A percentile compares a stretch with the other conserved stretches of the same genome.
These are phyloP conservation scores for Takifugu ocellatus DNA, from an alignment of 2,797 vertebrate genomes.

Conservation along the genomic window DNA sequence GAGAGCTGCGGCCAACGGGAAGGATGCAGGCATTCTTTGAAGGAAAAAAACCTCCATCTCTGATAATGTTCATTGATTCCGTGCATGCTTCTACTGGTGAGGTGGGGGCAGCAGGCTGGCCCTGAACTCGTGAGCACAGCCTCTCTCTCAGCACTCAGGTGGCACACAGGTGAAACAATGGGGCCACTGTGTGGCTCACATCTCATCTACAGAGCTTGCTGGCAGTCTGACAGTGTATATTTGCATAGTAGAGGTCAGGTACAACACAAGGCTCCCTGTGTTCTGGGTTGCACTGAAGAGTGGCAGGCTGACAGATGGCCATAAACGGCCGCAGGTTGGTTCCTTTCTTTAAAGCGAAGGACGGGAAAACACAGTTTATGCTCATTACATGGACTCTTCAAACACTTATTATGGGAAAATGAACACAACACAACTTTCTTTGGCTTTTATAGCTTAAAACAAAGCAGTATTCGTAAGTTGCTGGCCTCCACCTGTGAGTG, in stretches of 20 bases:
- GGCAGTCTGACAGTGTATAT: conserved; percentile 39
- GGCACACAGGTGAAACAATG: conserved; percentile 56
- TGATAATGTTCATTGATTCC: too few relatives aligned
- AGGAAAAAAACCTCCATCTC: neutral
- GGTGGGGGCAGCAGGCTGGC: neutral
- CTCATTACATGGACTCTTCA: neutral
- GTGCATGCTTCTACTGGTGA: neutral
- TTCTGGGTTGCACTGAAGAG: conserved; percentile 39
- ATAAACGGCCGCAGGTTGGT: conserved; percentile 23
- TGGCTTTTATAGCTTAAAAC: too few relatives aligned
- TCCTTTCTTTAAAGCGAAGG: conserved; percentile 4
- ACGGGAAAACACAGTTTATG: conserved; percentile 1
- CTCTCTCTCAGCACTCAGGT: conserved; percentile 25
- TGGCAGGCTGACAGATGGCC: conserved; percentile 25
- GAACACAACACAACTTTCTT: too few relatives aligned
- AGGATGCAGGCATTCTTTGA: conserved; percentile 4
- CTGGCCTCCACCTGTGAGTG: conserved; percentile 4
- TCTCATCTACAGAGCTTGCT: conserved; percentile 26
- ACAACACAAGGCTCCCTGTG: conserved; percentile 54
- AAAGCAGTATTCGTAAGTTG: conserved; percentile 5
- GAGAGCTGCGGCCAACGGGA: conserved; percentile 1
- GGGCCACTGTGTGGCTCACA: conserved; percentile 39
- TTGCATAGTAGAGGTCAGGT: conserved; percentile 68
- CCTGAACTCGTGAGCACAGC: conserved; percentile 12
- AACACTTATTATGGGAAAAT: too few relatives aligned